Conservation (phyloP, 2,888 invertebrate species). For the Leptinotarsa rubiginosa region DNA sequence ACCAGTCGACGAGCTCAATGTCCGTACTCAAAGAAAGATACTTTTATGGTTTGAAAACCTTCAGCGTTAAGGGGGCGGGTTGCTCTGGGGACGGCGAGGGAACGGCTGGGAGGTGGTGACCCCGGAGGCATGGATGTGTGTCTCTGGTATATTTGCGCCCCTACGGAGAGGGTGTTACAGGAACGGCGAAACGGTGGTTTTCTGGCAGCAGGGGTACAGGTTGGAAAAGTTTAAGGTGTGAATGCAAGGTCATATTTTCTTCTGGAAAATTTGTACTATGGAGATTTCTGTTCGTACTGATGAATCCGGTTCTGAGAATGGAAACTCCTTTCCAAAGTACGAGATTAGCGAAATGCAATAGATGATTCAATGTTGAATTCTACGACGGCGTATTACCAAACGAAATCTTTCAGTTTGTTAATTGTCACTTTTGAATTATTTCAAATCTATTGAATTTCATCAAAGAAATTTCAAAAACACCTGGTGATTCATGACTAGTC, state of each 20-base stretch:
- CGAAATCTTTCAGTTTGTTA: too few relatives aligned
- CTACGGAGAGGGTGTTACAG: slow-evolving; percentile 31
- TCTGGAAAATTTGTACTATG: too few relatives aligned
- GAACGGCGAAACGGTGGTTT: slow-evolving; percentile 51
- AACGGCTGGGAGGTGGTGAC: slow-evolving; percentile 31
- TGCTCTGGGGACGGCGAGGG: slow-evolving; percentile 19
- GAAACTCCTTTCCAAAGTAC: too few relatives aligned
- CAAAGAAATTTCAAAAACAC: too few relatives aligned
- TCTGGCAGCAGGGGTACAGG: slow-evolving; percentile 65
- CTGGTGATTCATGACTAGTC: too few relatives aligned
- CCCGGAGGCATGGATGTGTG: slow-evolving; percentile 36
- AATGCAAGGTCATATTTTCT: background rate
- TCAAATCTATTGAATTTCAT: too few relatives aligned
- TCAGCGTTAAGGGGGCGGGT: slow-evolving; percentile 43
- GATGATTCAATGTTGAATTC: too few relatives aligned
- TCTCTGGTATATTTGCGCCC: slow-evolving; percentile 45
- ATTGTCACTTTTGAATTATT: too few relatives aligned
- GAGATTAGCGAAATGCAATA: too few relatives aligned
- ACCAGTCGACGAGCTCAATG: background rate
- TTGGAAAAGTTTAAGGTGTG: slow-evolving; percentile 39
- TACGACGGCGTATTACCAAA: too few relatives aligned
- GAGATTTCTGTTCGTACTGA: too few relatives aligned
- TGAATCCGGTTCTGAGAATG: too few relatives aligned
- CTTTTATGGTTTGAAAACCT: slow-evolving; percentile 43
- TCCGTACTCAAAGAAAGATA: slow-evolving; percentile 36